Base-by-base conservation (phyloP, 1,140 invertebrate genomes). In the Danaus melanippus region DNA sequence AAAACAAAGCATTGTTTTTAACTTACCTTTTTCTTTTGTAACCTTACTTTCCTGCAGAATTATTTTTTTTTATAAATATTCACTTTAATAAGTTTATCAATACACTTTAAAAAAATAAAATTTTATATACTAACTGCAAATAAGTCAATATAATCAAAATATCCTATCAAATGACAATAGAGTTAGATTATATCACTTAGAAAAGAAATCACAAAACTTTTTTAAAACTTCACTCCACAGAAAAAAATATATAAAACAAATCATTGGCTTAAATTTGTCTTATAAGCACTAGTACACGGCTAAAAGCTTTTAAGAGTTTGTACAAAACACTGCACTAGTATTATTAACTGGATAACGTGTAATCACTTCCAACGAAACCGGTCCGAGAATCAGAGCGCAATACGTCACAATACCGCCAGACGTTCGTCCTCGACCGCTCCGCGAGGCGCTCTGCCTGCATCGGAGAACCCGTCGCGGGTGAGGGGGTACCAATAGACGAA, bases 401-500 rank as follows among this genome's bases (percentile, higher is more conserved):
- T 49, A 45, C 62, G 46, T 49, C 42, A 49, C 52, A 12, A 48
- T 15, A 15, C 53, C 21, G 21, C 21, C 21, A 32, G 64, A 60
- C 81, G 81, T 84, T 60, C 66, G 58, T 56, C 43, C 71, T 52
- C 53, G 48, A 58, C 72, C 69, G 60, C 60, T 52, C 70, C 75
- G 68, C 71, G 80, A 66, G 64, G 50, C 79, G 71, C 69, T 81
- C 76, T 79, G 71, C 64, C 69, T 70, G 67, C 70, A 70, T 58
- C 64, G 59, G 62, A 70, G 73, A 72, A 77, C 71, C 71, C 68
- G 69, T 68, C 52, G 73, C 74, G 79, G 72, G 72, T 64, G 74
- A 73, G 76, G 79, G 74, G 75, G 74, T 66, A 70, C 69, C 69
- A 73, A 81, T 76, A 82, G 79, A 84, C 83, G 80, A 84, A 86